Base-by-base conservation (phyloP, 2,113 vertebrate species). In the Eulemur rufifrons region DNA sequence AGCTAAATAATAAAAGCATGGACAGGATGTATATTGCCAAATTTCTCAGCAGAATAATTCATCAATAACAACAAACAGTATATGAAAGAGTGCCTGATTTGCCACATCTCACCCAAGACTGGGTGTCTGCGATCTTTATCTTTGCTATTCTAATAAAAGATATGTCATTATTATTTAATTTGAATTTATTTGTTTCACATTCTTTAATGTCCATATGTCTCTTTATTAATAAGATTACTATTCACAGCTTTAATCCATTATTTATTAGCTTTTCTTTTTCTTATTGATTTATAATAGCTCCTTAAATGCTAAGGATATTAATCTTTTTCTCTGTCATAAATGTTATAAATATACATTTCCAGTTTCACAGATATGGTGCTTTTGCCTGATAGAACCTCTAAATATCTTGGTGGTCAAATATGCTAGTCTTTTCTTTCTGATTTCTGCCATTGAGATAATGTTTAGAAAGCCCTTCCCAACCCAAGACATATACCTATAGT, bases 151-250 rank as follows among this genome's bases (percentile, higher is more conserved):
- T 94, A 25, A 68, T 21, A 83, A 93, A 93, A 64, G 25, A 84
- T 78, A 80, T 20, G n/a, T 91, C 39, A 82, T 95, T 54, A 93
- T 54, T 92, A 64, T 91, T 95, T 76, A 74, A 95, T 61, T 77
- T 94, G 27, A 21, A 84, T 74, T 91, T 64, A 47, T 92, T 93
- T 77, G 8, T 64, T 89, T 76, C 29, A 76, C 27, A 71, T 39
- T 64, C 78, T 96, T 95, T 66, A 95, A 78, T 83, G 50, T 95
- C 86, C 89, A 71, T 39, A 39, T 81, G 9, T 84, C 63, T 88
- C 87, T 80, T 94, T 87, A 85, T 64, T 61, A 93, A 11, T 84
- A 93, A 95, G 32, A 45, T 91, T 85, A 90, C 50, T 68, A 84
- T 59, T 93, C 34, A 80, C 17, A 95, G 39, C 20, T 29, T 45